Evolutionary conservation across 1,140 invertebrate species (phyloP), one percentile per base, ranked within the genome.

Genomic region (Pseudomyrmex pallidus): DNA sequence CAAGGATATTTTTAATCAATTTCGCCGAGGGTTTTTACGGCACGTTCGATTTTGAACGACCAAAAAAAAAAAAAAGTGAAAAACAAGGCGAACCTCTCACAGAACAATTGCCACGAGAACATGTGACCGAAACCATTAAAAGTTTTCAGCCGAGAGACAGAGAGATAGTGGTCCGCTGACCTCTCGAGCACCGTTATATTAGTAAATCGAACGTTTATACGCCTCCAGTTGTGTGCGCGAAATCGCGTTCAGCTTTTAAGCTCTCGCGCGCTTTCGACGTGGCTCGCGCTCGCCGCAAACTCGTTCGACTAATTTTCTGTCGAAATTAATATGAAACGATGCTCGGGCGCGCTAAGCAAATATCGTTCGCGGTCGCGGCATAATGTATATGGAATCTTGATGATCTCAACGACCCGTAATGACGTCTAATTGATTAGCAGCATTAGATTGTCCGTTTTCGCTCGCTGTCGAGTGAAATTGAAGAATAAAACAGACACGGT

Each of bases 211-310:
- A 17, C 52, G 59, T 70, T 70, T 35, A 70, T 70, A 35, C 17
- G 15, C n/a, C n/a, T 8, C 12, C 12, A 15, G 67, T 70, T 25
- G 13, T 52, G 35, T 35, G 35, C 4, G 44, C 44, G 20, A 68
- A 57, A 78, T 80, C 46, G n/a, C 72, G 20, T 74, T 62, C 57
- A 13, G 67, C 67, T 70, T 54, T 70, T 54, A 54, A 70, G 22
- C 50, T n/a, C 22, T 35, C 1, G 67, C 15, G 50, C n/a, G 8
- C n/a, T 80, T 59, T 80, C 52, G 7, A 25, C 57, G 57, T 52
- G 50, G 13, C 54, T 15, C 1, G 35, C 17, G 12, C 2, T 20
- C 52, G 35, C 63, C 35, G 35, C 35, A 35, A 46, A 48, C 44
- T 57, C 35, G 15, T 70, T 78, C 17, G 54, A 70, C 7, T 59